Percentiles rank a stretch among this genome's conserved stretches.
These are phyloP conservation scores for Glyphotaelius pellucidus DNA, from an alignment of 2,888 invertebrate species.

Conservation along the genomic window DNA sequence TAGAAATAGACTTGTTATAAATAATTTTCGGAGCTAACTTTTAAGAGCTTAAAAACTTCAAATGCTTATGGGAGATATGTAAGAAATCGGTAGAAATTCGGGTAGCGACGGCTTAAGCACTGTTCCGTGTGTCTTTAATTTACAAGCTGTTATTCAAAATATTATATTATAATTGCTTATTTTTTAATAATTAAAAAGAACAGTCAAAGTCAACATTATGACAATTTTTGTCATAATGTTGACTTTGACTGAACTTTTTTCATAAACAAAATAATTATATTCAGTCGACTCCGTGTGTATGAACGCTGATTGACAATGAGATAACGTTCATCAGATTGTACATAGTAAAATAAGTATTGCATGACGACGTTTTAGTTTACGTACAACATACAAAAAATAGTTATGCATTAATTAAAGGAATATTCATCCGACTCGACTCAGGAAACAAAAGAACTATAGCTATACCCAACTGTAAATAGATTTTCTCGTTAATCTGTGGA, in stretches of 20 bases:
- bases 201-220: too few species aligned
- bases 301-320: background rate
- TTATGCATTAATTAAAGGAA: background rate
- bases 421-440: background rate
- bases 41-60: too few species aligned
- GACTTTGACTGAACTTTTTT: background rate
- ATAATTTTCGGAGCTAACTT: too few species aligned
- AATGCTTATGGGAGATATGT: too few species aligned
- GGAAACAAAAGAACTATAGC: background rate
- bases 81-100: too few species aligned
- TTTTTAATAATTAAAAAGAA: too few species aligned
- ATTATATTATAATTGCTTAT: too few species aligned
- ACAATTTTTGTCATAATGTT: background rate
- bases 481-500: background rate
- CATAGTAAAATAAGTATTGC: too few species aligned
- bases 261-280: background rate
- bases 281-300: background rate
- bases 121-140: too few species aligned
- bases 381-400: background rate
- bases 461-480: background rate
- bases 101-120: too few species aligned
- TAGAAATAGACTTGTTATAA: too few species aligned
- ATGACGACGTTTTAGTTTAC: background rate
- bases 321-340: background rate
- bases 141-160: too few species aligned